These are phyloP conservation scores for Aldabrachelys gigantea DNA, from an alignment of 2,113 vertebrate genomes.

Conservation along the genomic window DNA sequence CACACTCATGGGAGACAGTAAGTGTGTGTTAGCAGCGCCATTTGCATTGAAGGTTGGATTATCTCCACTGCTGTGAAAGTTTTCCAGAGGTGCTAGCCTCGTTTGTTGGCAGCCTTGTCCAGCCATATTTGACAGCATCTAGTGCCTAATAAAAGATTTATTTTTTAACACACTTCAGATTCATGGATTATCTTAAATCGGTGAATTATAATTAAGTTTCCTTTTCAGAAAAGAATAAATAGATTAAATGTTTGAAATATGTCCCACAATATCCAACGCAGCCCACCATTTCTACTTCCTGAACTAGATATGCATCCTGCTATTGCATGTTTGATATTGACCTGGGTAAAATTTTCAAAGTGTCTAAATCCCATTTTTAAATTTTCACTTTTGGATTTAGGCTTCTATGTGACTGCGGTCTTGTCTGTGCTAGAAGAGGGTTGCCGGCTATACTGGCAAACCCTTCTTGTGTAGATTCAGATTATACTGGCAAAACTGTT, in stretches of 20 bases:
- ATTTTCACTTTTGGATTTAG: background rate
- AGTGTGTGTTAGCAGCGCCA: background rate
- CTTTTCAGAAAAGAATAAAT: background rate
- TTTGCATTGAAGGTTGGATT: background rate
- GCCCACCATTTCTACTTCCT: background rate
- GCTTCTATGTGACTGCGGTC: background rate
- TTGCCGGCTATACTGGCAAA: background rate
- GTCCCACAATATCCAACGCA: fast-evolving
- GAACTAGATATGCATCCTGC: background rate
- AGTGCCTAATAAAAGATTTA: background rate
- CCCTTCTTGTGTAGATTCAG: background rate
- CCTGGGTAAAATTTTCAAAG: background rate
- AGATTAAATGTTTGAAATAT: background rate
- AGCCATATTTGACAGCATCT: background rate
- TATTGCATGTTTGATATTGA: background rate
- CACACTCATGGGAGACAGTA: background rate
- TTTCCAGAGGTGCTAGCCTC: background rate
- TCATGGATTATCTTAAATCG: too few relatives aligned
- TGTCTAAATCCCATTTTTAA: too few relatives aligned
- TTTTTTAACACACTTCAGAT: background rate
- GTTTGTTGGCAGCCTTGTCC: background rate
- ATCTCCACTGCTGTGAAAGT: background rate
- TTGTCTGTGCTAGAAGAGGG: background rate
- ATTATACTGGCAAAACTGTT: background rate
- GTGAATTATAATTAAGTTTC: background rate